Evolutionary conservation across 2,113 vertebrate species (phyloP).

Genomic region (Hypocryptadius cinnamomeus): DNA sequence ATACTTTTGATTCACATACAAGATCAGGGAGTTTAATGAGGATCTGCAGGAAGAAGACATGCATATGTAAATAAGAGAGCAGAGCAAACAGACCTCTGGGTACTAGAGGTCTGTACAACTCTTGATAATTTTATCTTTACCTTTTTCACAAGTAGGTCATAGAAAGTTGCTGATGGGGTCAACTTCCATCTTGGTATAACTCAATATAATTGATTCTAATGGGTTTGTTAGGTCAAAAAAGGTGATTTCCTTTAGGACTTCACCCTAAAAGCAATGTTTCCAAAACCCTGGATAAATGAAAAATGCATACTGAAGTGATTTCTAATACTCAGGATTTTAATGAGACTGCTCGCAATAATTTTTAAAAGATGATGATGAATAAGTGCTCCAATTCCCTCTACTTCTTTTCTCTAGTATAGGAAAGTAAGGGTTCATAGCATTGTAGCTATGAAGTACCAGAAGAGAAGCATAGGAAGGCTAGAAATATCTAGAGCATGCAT

Average conservation of each 20-base stretch:
- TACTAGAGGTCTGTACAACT: not conserved
- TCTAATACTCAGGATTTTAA: slow-evolving; percentile 31
- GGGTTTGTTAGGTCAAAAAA: not conserved
- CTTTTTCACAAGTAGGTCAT: not conserved
- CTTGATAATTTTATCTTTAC: not conserved
- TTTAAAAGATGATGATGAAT: slow-evolving; percentile 4
- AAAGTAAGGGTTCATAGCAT: not conserved
- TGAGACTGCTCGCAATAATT: slow-evolving; percentile 12
- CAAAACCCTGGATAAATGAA: not conserved
- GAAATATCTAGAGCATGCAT: not conserved
- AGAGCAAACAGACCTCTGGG: not conserved
- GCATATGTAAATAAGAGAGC: not conserved
- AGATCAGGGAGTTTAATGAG: not conserved
- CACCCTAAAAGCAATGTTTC: not conserved
- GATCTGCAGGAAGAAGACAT: not conserved
- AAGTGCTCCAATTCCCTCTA: not conserved
- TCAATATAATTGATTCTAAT: slow-evolving; percentile 15
- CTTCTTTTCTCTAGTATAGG: not conserved
- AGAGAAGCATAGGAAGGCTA: not conserved
- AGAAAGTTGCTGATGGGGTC: not conserved
- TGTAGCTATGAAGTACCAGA: not conserved
- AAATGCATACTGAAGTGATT: not conserved
- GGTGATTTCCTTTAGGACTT: not conserved
- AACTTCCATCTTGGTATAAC: not conserved
- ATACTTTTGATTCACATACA: not conserved